Evolutionary conservation across 2,797 vertebrate species (phyloP).

Genomic region (Channa striata): DNA sequence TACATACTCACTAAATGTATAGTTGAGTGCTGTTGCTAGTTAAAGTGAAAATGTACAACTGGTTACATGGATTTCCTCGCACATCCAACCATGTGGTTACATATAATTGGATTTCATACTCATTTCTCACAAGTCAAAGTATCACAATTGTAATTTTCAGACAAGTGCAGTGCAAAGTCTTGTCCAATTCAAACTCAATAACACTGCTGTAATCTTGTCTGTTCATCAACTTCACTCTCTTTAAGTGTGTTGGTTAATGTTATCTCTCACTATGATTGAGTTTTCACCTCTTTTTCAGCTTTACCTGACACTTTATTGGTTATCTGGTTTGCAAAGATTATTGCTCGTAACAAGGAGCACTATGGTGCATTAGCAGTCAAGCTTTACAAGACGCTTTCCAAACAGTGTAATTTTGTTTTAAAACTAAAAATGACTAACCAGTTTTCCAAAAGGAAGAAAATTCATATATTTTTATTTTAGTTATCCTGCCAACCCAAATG

Average conservation of each 20-base stretch:
- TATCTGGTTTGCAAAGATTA: conserved; percentile 99
- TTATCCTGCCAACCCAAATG: conserved; percentile 67
- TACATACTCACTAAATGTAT: conserved; percentile 55
- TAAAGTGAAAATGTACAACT: conserved; percentile 73
- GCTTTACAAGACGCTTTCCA: conserved; percentile 78
- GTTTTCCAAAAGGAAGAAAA: conserved; percentile 61
- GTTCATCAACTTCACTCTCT: conserved; percentile 86
- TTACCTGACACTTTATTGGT: conserved; percentile 95
- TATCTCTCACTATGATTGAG: conserved; percentile 95
- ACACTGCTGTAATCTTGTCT: conserved; percentile 89
- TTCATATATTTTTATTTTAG: conserved; percentile 63
- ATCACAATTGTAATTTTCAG: conserved; percentile 84
- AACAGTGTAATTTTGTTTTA: conserved; percentile 64
- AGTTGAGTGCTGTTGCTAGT: conserved; percentile 74
- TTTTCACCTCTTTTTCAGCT: conserved; percentile 98
- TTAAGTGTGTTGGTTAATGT: conserved; percentile 93
- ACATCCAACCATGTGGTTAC: conserved; percentile 65
- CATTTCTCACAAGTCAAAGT: conserved; percentile 74
- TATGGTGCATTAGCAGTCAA: conserved; percentile 83
- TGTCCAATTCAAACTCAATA: conserved; percentile 94
- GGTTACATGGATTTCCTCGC: conserved; percentile 73
- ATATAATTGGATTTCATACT: conserved; percentile 76
- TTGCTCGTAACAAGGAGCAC: conserved; percentile 88
- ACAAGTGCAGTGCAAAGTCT: conserved; percentile 91
- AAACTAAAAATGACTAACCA: conserved; percentile 62